Conservation (phyloP, 2,888 invertebrate species). For the Ectemnius cavifrons region DNA sequence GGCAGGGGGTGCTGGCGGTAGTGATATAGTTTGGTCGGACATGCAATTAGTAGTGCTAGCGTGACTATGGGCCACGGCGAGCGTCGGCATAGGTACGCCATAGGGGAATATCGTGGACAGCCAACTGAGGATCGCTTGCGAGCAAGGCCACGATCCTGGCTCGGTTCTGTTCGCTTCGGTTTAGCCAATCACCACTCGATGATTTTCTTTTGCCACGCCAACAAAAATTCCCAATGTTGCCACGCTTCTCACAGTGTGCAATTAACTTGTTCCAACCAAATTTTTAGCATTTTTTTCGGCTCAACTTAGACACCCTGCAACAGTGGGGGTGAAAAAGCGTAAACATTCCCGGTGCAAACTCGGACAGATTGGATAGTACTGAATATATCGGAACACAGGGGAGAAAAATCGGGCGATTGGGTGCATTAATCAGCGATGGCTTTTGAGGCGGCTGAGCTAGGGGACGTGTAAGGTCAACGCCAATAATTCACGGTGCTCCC, state of each 20-base stretch:
- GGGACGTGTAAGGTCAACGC: constrained; percentile 44
- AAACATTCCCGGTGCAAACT: too few relatives aligned
- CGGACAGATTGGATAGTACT: too few relatives aligned
- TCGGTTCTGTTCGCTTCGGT: neutral
- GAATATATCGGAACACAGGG: neutral
- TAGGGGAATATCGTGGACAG: constrained; percentile 28
- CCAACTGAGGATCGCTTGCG: constrained; percentile 16
- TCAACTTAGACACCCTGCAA: too few relatives aligned
- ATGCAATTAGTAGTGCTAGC: constrained; percentile 73
- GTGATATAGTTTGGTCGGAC: constrained; percentile 73
- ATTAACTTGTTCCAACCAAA: too few relatives aligned
- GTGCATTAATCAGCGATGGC: constrained; percentile 33
- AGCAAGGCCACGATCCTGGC: constrained; percentile 46
- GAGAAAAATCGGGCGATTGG: constrained; percentile 37
- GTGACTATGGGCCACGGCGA: constrained; percentile 66
- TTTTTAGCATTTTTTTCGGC: too few relatives aligned
- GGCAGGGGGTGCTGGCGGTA: constrained; percentile 56
- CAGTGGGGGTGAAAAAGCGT: too few relatives aligned
- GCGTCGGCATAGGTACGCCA: constrained; percentile 37
- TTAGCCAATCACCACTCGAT: too few relatives aligned
- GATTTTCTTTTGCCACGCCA: too few relatives aligned
- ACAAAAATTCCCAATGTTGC: too few relatives aligned
- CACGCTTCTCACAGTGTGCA: too few relatives aligned
- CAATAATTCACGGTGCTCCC: constrained; percentile 57
- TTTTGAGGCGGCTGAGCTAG: constrained; percentile 24